phyloP scores from a whole-genome alignment of 2,888 invertebrate genomes.

The Tinea pellionella region DNA sequence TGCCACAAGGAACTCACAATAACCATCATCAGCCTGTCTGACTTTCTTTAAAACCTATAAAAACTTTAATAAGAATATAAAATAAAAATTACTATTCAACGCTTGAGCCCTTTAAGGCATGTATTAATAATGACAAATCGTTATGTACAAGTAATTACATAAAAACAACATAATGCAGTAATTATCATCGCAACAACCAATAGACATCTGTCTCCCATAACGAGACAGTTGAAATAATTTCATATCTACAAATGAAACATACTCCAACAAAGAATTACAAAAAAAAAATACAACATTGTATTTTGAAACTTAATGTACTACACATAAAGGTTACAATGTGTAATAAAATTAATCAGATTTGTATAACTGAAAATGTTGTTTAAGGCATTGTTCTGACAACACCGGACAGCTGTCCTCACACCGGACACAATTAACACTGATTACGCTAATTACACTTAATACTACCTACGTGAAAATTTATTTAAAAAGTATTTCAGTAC shows the following conservation, averaged over 20 bases:
- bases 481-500: neutral
- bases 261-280: neutral
- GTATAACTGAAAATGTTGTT: neutral
- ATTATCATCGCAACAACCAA: neutral
- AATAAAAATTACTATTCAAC: neutral
- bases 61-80: too few species aligned
- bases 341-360: neutral
- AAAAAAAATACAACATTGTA: neutral
- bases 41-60: too few species aligned
- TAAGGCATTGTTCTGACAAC: constrained; percentile 31
- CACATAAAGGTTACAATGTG: neutral
- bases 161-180: neutral
- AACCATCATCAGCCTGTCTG: too few species aligned
- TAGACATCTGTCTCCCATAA: constrained; percentile 11
- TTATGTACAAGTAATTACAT: neutral
- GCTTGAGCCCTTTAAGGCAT: neutral
- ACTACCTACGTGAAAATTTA: constrained; percentile 21
- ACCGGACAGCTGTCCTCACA: constrained; percentile 9
- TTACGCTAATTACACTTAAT: constrained; percentile 40
- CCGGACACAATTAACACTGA: constrained; percentile 36
- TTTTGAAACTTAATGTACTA: neutral
- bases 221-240: constrained; percentile 11
- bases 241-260: constrained; percentile 7
- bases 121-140: neutral
- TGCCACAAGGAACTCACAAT: too few species aligned